Base-by-base conservation (phyloP, 2,113 vertebrate species). In the Triplophysa rosa region DNA sequence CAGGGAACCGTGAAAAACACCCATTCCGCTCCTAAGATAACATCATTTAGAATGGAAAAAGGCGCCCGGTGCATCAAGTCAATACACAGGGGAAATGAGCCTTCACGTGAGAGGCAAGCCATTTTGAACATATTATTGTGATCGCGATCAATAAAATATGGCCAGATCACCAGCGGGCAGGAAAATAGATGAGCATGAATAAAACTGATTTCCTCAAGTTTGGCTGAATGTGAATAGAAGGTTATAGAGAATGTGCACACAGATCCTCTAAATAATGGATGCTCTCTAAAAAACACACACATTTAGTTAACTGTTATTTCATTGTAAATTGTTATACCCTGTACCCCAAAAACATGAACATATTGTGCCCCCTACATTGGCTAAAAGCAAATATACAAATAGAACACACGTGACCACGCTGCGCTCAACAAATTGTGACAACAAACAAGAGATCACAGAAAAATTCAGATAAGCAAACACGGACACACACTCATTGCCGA, bases 361-460 rank as follows among this genome's bases (percentile, higher is more conserved):
- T 33, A 59, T 59, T 59, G 7, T 42, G 4, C 23, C 21, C 12
- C 54, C 37, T 37, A 72, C 69, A 59, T 72, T 42, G 33, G 33
- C 33, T 47, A 23, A 63, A 47, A 2, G 0, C 23, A 47, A 16
- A 62, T 63, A 62, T 63, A 74, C 16, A 62, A 62, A 16, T 8
- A 47, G 9, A 59, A 3, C 0, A 17, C 21, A 33, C 0, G n/a
- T 26, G 16, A 74, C 33, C 37, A 62, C 8, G 12, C 71, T 73
- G 29, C 61, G 21, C 70, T 61, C 37, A 73, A 33, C 58, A 74
- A 33, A 26, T 62, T 52, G 37, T 62, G 73, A 12, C 23, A 76
- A 54, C 42, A 76, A 77, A 64, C 45, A 76, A 65, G 61, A 63
- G 72, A 63, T 72, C 70, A 72, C 33, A 23, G 13, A 59, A n/a